Conservation (phyloP, 2,888 invertebrate genomes). For the Tryphoninae sp. region DNA sequence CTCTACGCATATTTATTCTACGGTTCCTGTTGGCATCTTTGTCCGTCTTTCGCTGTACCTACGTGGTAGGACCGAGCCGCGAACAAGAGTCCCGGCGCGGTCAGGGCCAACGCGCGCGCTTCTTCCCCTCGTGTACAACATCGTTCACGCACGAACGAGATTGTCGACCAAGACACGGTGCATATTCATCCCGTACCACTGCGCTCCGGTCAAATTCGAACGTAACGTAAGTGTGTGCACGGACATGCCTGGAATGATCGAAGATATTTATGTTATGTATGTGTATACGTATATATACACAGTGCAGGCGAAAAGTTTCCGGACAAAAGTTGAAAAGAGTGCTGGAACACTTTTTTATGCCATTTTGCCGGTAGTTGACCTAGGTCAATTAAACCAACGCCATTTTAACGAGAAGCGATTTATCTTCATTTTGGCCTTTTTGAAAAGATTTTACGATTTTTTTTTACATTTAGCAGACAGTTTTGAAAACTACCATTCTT, state of each 20-base stretch:
- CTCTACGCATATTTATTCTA: constrained; percentile 33
- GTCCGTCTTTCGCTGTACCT: neutral
- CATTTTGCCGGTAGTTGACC: too few relatives aligned
- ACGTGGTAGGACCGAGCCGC: neutral
- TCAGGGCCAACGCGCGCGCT: constrained; percentile 27
- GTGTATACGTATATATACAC: constrained; percentile 12
- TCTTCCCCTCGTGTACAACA: constrained; percentile 31
- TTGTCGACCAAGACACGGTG: constrained; percentile 50
- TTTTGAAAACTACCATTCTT: too few relatives aligned
- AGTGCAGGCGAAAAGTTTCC: neutral
- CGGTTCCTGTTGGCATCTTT: constrained; percentile 34
- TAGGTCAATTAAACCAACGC: too few relatives aligned
- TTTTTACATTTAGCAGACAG: too few relatives aligned
- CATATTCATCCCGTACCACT: constrained; percentile 29
- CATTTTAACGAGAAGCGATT: too few relatives aligned
- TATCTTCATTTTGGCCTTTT: too few relatives aligned
- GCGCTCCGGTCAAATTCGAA: neutral
- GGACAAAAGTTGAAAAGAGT: too few relatives aligned
- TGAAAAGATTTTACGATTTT: too few relatives aligned
- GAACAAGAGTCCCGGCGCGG: constrained; percentile 31
- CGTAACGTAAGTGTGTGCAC: constrained; percentile 14
- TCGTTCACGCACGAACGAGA: constrained; percentile 56
- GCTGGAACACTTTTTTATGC: too few relatives aligned
- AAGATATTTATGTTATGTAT: constrained; percentile 23
- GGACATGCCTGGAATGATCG: constrained; percentile 36